Conservation (phyloP, 2,113 vertebrate genomes). For the Antennarius striatus region DNA sequence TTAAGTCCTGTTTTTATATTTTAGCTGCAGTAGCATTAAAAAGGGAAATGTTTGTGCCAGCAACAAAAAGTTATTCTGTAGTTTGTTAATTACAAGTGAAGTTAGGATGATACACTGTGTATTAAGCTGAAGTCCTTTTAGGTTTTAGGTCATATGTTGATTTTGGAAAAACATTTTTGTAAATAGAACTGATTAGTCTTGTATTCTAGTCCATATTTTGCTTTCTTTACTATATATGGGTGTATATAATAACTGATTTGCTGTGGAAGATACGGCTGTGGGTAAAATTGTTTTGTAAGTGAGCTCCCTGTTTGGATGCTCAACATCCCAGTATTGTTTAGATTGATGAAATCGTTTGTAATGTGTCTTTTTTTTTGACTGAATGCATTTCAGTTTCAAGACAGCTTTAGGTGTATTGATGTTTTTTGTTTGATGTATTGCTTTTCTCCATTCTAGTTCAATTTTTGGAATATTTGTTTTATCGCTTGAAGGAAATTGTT, state of each 20-base stretch:
- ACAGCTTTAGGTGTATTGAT: constrained; percentile 3
- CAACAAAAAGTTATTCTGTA: constrained; percentile 39
- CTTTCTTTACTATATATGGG: constrained; percentile 31
- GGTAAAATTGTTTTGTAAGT: too few species aligned
- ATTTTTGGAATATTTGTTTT: not conserved
- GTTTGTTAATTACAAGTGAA: constrained; percentile 37
- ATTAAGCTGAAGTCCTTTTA: constrained; percentile 32
- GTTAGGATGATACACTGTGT: constrained; percentile 45
- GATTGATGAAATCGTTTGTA: not conserved
- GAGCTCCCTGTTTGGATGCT: too few species aligned
- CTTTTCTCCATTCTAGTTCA: too few species aligned
- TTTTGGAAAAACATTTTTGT: constrained; percentile 51
- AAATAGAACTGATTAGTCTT: constrained; percentile 53
- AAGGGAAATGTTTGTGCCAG: constrained; percentile 60
- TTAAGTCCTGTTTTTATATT: constrained; percentile 57
- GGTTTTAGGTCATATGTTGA: constrained; percentile 11
- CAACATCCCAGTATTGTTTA: too few species aligned
- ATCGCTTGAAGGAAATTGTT: not conserved
- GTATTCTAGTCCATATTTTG: constrained; percentile 36
- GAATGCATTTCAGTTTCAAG: constrained; percentile 11
- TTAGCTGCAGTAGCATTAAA: constrained; percentile 56
- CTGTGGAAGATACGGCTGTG: too few species aligned
- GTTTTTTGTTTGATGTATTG: not conserved
- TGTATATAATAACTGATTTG: not conserved
- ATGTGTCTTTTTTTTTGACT: constrained; percentile 14